phyloP scores from a whole-genome alignment of 2,888 invertebrate genomes.

The Amorpha juglandis region DNA sequence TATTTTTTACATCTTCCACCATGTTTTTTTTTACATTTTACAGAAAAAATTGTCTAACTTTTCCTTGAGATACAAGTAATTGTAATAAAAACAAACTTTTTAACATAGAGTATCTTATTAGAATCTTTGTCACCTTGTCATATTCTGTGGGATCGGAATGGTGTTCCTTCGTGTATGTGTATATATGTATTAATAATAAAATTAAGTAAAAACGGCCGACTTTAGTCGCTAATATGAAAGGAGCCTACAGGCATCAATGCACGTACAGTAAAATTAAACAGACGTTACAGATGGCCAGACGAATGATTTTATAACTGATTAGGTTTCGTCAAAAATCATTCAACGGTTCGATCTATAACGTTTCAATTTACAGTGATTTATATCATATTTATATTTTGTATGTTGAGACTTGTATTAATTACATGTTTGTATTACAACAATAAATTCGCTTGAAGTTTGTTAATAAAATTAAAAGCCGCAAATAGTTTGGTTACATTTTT shows the following conservation, averaged over 20 bases:
- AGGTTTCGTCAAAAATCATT: slow-evolving; percentile 29
- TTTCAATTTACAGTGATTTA: slow-evolving; percentile 28
- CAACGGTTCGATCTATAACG: slow-evolving; percentile 27
- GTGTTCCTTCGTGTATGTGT: too few relatives aligned
- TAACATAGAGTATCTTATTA: too few relatives aligned
- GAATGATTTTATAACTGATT: slow-evolving; percentile 28
- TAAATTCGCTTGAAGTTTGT: slow-evolving; percentile 12
- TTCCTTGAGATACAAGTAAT: too few relatives aligned
- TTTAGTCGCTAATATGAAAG: slow-evolving; percentile 7
- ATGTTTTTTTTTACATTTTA: too few relatives aligned
- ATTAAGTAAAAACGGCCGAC: slow-evolving; percentile 4
- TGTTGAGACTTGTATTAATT: slow-evolving; percentile 17
- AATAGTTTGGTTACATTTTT: slow-evolving; percentile 1
- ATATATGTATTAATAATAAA: not conserved
- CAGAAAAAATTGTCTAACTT: too few relatives aligned
- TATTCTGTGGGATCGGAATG: too few relatives aligned
- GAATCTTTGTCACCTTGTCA: too few relatives aligned
- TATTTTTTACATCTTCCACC: too few relatives aligned
- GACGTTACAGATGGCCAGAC: slow-evolving; percentile 27
- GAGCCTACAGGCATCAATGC: slow-evolving; percentile 14
- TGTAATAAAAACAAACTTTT: too few relatives aligned
- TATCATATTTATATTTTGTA: slow-evolving; percentile 27
- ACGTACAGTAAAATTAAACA: slow-evolving; percentile 25
- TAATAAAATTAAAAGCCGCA: not conserved
- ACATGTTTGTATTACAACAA: slow-evolving; percentile 11